Base-by-base conservation (phyloP, 2,797 vertebrate genomes). In the Strix occidentalis region DNA sequence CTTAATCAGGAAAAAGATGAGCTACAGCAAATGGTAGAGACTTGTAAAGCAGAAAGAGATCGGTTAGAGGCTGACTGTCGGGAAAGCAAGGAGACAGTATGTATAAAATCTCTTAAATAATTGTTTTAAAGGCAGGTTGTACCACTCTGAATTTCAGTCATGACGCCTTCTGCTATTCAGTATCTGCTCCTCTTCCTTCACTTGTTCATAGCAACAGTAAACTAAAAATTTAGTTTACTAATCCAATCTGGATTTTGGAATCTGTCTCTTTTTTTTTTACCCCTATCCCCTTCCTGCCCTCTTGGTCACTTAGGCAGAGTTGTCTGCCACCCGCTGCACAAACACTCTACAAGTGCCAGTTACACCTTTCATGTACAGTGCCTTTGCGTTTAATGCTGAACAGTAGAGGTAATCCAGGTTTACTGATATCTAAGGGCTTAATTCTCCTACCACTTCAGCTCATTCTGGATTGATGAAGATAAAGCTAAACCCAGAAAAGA, bases 1-100 rank as follows among this genome's bases (percentile, higher is more conserved):
- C 87, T 99, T 51, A 96, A 94, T 29, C 97, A 97, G 53, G 98
- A 99, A 91, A 98, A 98, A 87, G 97, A 98, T 51, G 97, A 98
- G 72, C 97, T 99, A 31, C 98, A 96, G 84, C 95, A 98, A 75
- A 80, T 56, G 9, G 84, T 98, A 72, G 96, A 98, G 57, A 51
- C 13, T 6, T 65, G 97, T 60, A 94, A 87, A 81, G 88, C 94
- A 46, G 98, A 98, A 95, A 98, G 96, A 56, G 94, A 97, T 29
- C 97, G 96, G 83, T 79, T 98, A 29, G 84, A 54, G 31, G 95
- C 75, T 28, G 96, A 98, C 35, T 96, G 98, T 69, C 90, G 92
- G 74, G 97, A 98, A 74, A 98, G 84, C 39, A 68, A 96, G 15
- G 97, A 97, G 35, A 96, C 35, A 82, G 97, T 98, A 89, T 29